Percentiles rank a stretch among this genome's conserved stretches.
Conservation (phyloP, 2,888 invertebrate species). For the Alsophila aescularia region DNA sequence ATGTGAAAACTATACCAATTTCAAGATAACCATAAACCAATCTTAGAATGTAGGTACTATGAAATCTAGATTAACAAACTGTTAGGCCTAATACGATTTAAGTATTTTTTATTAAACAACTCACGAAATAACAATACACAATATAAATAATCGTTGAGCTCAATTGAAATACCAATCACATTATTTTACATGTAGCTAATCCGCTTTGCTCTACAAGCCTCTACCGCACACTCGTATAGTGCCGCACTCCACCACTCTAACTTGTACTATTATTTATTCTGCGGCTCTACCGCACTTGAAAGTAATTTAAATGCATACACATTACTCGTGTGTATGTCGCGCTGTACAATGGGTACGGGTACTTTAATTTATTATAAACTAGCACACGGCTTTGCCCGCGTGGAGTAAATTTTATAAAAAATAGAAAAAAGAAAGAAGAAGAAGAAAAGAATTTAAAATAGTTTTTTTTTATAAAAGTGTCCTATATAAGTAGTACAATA, state of each 20-base stretch:
- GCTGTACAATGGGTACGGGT: conserved; percentile 51
- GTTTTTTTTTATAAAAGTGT: no score
- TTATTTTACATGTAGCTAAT: conserved; percentile 6
- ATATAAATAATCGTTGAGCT: not conserved
- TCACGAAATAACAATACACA: not conserved
- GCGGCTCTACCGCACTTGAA: conserved; percentile 64
- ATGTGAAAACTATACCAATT: no score
- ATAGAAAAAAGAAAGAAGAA: no score
- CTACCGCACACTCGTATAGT: conserved; percentile 4
- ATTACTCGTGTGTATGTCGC: conserved; percentile 58
- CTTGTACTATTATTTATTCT: no score
- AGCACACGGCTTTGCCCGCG: no score
- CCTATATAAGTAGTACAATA: no score
- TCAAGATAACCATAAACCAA: no score
- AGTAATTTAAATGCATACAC: conserved; percentile 76
- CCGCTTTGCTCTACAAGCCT: not conserved
- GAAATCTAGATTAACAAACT: no score
- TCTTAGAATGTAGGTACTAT: no score
- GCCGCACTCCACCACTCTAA: conserved; percentile 7
- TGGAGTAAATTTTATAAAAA: no score
- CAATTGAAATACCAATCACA: not conserved
- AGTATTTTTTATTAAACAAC: not conserved
- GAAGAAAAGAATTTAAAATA: no score
- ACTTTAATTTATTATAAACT: conserved; percentile 70
- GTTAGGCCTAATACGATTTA: no score